Evolutionary conservation across 1,140 invertebrate genomes (phyloP).

Genomic region (Drosophila azteca): DNA sequence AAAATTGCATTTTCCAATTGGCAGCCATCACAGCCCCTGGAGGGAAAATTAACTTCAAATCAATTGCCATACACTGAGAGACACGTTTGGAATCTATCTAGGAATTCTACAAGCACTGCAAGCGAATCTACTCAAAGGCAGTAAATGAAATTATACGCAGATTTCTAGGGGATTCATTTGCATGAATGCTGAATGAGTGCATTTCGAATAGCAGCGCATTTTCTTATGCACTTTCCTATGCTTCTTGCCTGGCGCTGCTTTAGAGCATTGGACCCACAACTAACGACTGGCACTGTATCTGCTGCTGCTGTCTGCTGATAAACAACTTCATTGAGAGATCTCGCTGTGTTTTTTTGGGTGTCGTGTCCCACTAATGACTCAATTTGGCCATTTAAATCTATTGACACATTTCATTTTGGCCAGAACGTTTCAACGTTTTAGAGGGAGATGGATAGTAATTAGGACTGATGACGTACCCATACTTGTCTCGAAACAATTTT

Average conservation of each 20-base stretch:
- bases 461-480: constrained; percentile 68
- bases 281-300: too few relatives aligned
- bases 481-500: constrained; percentile 71
- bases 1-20: constrained; percentile 71
- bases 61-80: constrained; percentile 33
- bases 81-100: constrained; percentile 13
- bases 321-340: constrained; percentile 37
- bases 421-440: constrained; percentile 25
- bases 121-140: too few relatives aligned
- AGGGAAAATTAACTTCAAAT: constrained; percentile 38
- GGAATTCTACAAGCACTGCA: constrained; percentile 7
- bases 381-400: constrained; percentile 38
- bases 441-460: constrained; percentile 55
- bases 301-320: not conserved
- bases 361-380: too few relatives aligned
- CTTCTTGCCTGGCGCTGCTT: too few relatives aligned
- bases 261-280: too few relatives aligned
- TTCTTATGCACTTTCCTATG: too few relatives aligned
- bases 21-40: constrained; percentile 5
- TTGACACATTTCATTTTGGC: constrained; percentile 50
- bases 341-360: constrained; percentile 5
- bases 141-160: too few relatives aligned
- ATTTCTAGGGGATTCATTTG: too few relatives aligned
- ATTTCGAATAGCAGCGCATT: too few relatives aligned
- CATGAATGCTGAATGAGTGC: too few relatives aligned